A percentile compares a stretch with the other conserved stretches of the same genome.
phyloP scores from a whole-genome alignment of 2,797 vertebrate species.

The Enteromius unitaeniatus region DNA sequence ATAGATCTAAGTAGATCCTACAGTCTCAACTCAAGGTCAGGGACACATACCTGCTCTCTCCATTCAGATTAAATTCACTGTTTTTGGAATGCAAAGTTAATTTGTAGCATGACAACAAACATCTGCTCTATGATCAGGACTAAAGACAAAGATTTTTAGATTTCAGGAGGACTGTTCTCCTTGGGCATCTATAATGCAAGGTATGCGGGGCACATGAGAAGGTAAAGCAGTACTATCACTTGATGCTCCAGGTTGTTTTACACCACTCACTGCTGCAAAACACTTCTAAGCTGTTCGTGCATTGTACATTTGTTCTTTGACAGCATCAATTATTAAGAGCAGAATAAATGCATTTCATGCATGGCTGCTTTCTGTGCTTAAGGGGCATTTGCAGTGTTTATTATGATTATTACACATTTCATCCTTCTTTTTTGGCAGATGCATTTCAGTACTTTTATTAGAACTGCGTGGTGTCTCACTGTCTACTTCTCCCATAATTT shows the following conservation, averaged over 20 bases:
- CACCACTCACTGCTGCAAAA: conserved; percentile 45
- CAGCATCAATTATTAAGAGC: conserved; percentile 54
- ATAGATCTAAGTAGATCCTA: conserved; percentile 58
- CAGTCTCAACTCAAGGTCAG: conserved; percentile 58
- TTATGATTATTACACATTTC: not conserved
- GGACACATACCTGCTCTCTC: conserved; percentile 39
- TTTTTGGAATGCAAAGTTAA: not conserved
- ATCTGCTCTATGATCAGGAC: conserved; percentile 14
- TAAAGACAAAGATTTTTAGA: conserved; percentile 39
- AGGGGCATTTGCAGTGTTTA: conserved; percentile 1
- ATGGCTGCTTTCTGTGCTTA: conserved; percentile 18
- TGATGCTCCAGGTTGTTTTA: conserved; percentile 62
- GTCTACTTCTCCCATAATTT: not conserved
- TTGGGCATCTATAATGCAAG: conserved; percentile 59
- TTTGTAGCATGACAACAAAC: not conserved
- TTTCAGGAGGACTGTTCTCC: conserved; percentile 36
- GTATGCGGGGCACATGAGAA: conserved; percentile 57
- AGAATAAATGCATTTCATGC: conserved; percentile 49
- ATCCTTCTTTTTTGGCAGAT: not conserved
- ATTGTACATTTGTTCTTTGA: conserved; percentile 28
- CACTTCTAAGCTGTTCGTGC: conserved; percentile 50
- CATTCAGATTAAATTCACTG: conserved; percentile 2
- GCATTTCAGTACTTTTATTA: not conserved
- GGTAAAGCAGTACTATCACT: conserved; percentile 54
- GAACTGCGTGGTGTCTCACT: not conserved